These are phyloP conservation scores for Sebastes taczanowskii DNA, from an alignment of 2,797 vertebrate genomes.

Conservation along the genomic window DNA sequence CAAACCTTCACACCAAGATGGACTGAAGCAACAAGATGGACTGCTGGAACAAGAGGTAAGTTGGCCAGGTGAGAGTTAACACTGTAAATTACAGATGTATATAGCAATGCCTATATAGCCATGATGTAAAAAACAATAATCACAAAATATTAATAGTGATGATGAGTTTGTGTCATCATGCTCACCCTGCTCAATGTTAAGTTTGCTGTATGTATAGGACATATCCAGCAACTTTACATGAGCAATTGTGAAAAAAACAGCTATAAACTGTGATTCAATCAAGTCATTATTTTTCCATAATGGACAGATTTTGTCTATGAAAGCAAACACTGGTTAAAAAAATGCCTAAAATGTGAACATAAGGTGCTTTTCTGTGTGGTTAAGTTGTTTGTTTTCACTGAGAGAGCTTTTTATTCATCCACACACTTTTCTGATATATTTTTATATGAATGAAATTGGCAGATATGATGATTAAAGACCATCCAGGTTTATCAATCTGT, in stretches of 20 bases:
- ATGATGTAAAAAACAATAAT: neutral
- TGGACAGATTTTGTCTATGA: neutral
- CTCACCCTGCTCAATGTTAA: neutral
- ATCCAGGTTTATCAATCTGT: neutral
- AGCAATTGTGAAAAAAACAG: neutral
- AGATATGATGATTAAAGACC: neutral
- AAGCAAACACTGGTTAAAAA: neutral
- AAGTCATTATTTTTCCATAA: neutral
- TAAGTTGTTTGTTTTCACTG: neutral
- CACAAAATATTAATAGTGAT: neutral
- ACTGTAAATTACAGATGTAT: neutral
- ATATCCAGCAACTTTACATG: neutral
- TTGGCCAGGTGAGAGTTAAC: neutral
- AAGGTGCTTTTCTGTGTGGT: neutral
- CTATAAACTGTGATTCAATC: neutral
- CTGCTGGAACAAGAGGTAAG: conserved; percentile 38
- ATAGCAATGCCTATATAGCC: neutral
- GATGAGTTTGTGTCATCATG: neutral
- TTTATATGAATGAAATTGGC: neutral
- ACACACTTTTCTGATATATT: neutral
- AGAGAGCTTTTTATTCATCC: neutral
- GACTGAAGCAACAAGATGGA: neutral
- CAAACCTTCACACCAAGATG: neutral
- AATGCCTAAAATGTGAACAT: neutral
- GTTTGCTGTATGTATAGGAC: neutral